A percentile compares a stretch with the other conserved stretches of the same genome.
These are phyloP conservation scores for Philopotamus ludificatus DNA, from an alignment of 1,140 invertebrate genomes.

Conservation along the genomic window DNA sequence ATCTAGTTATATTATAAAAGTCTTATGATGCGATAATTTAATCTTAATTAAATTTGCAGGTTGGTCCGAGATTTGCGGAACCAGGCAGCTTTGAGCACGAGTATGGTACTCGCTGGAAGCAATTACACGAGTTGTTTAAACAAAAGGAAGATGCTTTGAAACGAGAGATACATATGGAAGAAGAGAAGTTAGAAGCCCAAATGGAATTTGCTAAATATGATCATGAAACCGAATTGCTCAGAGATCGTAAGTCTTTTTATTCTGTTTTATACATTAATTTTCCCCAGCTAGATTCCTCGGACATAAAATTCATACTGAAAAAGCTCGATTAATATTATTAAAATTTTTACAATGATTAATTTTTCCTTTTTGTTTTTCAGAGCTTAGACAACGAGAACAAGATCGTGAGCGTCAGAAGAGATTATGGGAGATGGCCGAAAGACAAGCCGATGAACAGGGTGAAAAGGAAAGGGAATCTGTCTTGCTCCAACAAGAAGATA, in stretches of 20 bases:
- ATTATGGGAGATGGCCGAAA: slow-evolving; percentile 84
- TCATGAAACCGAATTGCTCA: slow-evolving; percentile 83
- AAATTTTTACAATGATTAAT: background rate
- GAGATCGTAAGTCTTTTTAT: slow-evolving; percentile 67
- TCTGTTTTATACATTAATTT: slow-evolving; percentile 1
- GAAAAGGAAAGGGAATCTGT: slow-evolving; percentile 71
- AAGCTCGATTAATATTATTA: no score
- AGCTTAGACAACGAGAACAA: slow-evolving; percentile 80
- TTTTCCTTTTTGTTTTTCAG: slow-evolving; percentile 47
- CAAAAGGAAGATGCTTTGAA: slow-evolving; percentile 89
- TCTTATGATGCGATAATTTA: no score
- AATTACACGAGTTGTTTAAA: slow-evolving; percentile 88
- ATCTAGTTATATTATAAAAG: no score
- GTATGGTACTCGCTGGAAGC: slow-evolving; percentile 95
- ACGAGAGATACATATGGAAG: slow-evolving; percentile 85
- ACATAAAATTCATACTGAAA: no score
- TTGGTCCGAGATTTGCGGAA: slow-evolving; percentile 88
- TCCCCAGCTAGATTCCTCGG: no score
- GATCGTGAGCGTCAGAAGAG: slow-evolving; percentile 83
- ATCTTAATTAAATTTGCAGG: no score
- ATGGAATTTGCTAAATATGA: slow-evolving; percentile 93
- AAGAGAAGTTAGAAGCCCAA: slow-evolving; percentile 90
- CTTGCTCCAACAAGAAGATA: slow-evolving; percentile 71
- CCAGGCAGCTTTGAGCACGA: slow-evolving; percentile 91
- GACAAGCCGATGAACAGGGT: slow-evolving; percentile 78